These are phyloP conservation scores for Alces alces DNA, from an alignment of 2,113 vertebrate species.

Conservation along the genomic window DNA sequence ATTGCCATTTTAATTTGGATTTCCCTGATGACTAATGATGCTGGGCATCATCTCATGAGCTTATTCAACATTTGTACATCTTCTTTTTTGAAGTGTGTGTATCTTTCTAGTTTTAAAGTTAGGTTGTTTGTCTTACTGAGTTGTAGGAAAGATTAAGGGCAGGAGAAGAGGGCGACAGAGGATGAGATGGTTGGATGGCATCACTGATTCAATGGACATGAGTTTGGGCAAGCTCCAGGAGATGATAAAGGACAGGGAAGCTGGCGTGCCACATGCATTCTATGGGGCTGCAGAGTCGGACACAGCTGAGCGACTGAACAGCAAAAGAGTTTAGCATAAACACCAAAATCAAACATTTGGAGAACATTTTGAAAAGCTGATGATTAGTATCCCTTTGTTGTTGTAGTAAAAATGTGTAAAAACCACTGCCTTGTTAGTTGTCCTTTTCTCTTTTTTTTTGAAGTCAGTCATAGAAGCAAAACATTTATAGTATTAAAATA, in stretches of 20 bases:
- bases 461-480: background rate
- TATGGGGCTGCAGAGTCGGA: background rate
- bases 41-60: background rate
- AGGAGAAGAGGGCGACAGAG: background rate
- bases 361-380: background rate
- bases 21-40: background rate
- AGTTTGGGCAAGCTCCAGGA: background rate
- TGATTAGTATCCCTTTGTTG: background rate
- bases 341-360: background rate
- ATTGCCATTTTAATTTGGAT: background rate
- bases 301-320: background rate
- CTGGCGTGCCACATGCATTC: accelerated
- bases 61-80: background rate
- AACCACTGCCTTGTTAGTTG: background rate
- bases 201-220: background rate
- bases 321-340: background rate
- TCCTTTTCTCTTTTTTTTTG: background rate
- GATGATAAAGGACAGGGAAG: background rate
- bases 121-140: background rate
- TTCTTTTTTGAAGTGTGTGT: background rate
- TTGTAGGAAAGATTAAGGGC: background rate
- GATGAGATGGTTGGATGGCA: background rate
- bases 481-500: constrained; percentile 21
- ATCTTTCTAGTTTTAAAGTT: background rate
- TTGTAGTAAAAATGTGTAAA: background rate